Conservation (phyloP, 2,113 vertebrate genomes). For the Muntiacus reevesi region DNA sequence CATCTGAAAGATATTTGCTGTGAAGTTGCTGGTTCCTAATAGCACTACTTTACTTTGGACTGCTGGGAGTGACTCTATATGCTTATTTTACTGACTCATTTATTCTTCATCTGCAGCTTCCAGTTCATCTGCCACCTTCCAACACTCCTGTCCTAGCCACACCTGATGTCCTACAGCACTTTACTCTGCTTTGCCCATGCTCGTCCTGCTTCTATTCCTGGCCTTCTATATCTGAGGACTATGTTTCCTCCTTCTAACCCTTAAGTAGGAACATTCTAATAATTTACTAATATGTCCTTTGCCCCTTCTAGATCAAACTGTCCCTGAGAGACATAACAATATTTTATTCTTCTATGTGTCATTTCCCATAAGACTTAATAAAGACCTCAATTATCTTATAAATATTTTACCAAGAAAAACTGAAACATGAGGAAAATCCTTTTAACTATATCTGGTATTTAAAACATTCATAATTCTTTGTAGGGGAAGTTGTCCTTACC, state of each 20-base stretch:
- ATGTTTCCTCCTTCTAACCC: not conserved
- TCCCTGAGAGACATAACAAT: not conserved
- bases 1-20: not conserved
- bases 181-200: not conserved
- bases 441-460: constrained; percentile 15
- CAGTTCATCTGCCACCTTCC: not conserved
- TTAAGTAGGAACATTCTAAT: not conserved
- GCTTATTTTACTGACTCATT: not conserved
- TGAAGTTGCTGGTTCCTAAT: not conserved
- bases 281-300: not conserved
- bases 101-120: not conserved
- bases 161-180: not conserved
- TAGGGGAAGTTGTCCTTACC: not conserved
- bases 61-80: not conserved
- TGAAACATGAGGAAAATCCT: not conserved
- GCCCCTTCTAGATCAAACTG: not conserved
- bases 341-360: not conserved
- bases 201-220: not conserved
- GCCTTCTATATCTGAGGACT: not conserved
- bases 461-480: not conserved
- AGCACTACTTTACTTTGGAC: not conserved
- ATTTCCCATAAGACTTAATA: not conserved
- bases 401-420: not conserved
- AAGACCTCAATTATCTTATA: not conserved
- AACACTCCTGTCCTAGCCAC: not conserved